These are phyloP conservation scores for Microplitis mediator DNA, from an alignment of 1,140 invertebrate genomes.

Conservation along the genomic window DNA sequence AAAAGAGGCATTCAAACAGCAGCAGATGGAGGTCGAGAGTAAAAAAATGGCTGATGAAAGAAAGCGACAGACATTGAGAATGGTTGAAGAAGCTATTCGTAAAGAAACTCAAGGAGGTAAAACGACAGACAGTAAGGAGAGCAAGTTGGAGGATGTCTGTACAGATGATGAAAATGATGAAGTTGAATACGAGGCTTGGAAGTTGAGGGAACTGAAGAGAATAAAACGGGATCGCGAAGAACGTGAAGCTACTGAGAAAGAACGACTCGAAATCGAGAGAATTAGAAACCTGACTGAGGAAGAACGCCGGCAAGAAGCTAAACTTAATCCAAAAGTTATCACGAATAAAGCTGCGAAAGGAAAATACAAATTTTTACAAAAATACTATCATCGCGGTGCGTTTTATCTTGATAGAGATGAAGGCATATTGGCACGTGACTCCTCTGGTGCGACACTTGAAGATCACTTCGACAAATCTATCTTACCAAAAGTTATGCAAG, in stretches of 20 bases:
- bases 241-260: conserved; percentile 84
- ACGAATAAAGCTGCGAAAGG: conserved; percentile 97
- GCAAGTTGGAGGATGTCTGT: conserved; percentile 83
- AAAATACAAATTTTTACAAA: conserved; percentile 99
- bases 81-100: conserved; percentile 89
- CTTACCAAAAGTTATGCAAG: conserved; percentile 99
- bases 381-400: conserved; percentile 98
- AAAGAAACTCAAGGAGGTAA: conserved; percentile 67
- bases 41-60: conserved; percentile 72
- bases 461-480: conserved; percentile 99
- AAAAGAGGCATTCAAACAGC: conserved; percentile 82
- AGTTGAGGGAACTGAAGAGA: conserved; percentile 92
- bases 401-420: conserved; percentile 98
- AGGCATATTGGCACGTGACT: conserved; percentile 91
- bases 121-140: conserved; percentile 64
- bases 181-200: conserved; percentile 97
- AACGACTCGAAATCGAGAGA: conserved; percentile 89
- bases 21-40: conserved; percentile 71
- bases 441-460: conserved; percentile 94
- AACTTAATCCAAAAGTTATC: conserved; percentile 91
- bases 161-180: conserved; percentile 99
- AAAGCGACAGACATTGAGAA: conserved; percentile 81
- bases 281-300: conserved; percentile 96
- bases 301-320: conserved; percentile 85
- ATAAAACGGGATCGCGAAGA: conserved; percentile 96